Base-by-base conservation (phyloP, 2,113 vertebrate species). In the Bufo bufo region DNA sequence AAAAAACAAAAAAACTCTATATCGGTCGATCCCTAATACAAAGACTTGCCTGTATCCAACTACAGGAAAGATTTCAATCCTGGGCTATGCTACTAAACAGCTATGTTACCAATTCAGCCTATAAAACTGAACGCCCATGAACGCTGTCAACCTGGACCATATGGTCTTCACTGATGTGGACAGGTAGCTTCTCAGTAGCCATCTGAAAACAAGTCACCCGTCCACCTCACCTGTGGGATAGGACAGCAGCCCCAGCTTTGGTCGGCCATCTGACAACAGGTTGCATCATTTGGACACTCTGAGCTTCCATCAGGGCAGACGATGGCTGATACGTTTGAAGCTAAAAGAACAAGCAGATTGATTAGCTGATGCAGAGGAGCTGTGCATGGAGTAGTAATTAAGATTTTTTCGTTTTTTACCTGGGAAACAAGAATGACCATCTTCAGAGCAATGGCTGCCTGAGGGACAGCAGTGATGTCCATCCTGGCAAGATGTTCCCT, bases 401-500 rank as follows among this genome's bases (percentile, higher is more conserved):
- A n/a, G n/a, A n/a, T n/a, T n/a, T n/a, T n/a, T n/a, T n/a, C n/a
- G n/a, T 17, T 33, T 19, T 80, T 77, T 3, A 88, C 87, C 87
- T 88, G 80, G 87, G 56, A 84, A 43, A 52, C 86, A 88, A 49
- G 23, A 11, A 8, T 83, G 86, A 8, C 87, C 87, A 75, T 84
- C 87, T 19, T 50, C 56, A 20, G 87, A 88, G 58, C 87, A 88
- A 8, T 43, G 56, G 9, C 69, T 83, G 11, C 87, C 86, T 3
- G 80, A 83, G 17, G 80, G 80, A 43, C 86, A 88, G 87, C 87
- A 88, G 56, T 88, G 87, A 50, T 88, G 78, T 75, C 80, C 86
- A 83, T 88, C 86, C 19, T 52, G 86, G 23, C 86, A 88, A 13
- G 80, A 77, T 23, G 45, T 65, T 56, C 71, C 87, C 87, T 84